Evolutionary conservation across 2,888 invertebrate genomes (phyloP).

Genomic region (Lumbricus terrestris): DNA sequence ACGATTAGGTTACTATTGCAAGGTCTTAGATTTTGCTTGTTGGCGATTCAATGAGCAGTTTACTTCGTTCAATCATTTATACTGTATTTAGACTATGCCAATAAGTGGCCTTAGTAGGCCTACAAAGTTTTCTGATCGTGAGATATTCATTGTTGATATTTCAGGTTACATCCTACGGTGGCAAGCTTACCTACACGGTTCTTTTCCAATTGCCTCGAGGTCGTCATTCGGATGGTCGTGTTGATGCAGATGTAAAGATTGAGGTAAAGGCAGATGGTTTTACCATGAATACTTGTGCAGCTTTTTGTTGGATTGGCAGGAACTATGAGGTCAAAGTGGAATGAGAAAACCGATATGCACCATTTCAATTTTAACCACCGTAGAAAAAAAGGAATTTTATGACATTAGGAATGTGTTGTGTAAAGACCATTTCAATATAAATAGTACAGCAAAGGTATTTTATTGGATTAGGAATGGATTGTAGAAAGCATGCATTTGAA

Average conservation of each 20-base stretch:
- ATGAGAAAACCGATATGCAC: too few relatives aligned
- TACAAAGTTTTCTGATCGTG: background rate
- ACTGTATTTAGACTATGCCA: too few relatives aligned
- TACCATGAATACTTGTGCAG: background rate
- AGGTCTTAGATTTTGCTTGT: too few relatives aligned
- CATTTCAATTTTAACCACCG: background rate
- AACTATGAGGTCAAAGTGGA: background rate
- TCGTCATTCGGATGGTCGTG: conserved; percentile 47
- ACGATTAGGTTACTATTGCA: too few relatives aligned
- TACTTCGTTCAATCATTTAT: too few relatives aligned
- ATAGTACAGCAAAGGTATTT: too few relatives aligned
- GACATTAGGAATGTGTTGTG: background rate
- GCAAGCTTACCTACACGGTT: conserved; percentile 75
- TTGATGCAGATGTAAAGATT: conserved; percentile 73
- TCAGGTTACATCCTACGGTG: conserved; percentile 83
- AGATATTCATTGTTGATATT: background rate
- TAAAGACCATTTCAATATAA: too few relatives aligned
- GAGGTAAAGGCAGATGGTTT: conserved; percentile 36
- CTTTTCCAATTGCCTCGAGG: conserved; percentile 47
- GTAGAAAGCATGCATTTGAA: too few relatives aligned
- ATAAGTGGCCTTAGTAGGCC: background rate
- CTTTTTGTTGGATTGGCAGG: background rate
- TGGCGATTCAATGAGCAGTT: too few relatives aligned
- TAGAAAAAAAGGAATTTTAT: background rate
- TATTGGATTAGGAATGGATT: too few relatives aligned